phyloP scores from a whole-genome alignment of 2,888 invertebrate genomes.

The Drosophila helvetica region DNA sequence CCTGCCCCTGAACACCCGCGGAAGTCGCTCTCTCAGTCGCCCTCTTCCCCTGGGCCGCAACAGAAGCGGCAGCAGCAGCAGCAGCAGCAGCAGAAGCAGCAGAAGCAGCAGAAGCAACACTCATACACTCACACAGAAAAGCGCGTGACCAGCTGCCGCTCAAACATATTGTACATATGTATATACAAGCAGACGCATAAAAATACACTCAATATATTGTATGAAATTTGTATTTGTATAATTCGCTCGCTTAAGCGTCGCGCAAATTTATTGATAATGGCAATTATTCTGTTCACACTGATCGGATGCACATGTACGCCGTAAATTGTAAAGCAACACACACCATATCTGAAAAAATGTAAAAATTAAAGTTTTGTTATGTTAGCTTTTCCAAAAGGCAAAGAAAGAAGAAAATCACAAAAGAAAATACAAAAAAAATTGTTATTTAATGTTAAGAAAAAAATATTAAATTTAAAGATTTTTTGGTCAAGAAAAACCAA shows the following conservation, averaged over 20 bases:
- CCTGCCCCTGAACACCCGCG: constrained; percentile 61
- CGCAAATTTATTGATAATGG: constrained; percentile 61
- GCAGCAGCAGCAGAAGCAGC: neutral
- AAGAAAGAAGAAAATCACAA: constrained; percentile 5
- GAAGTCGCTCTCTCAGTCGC: constrained; percentile 58
- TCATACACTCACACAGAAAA: constrained; percentile 29
- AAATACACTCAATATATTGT: neutral
- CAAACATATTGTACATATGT: constrained; percentile 8
- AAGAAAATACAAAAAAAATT: constrained; percentile 36
- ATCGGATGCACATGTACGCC: constrained; percentile 22
- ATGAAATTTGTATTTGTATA: constrained; percentile 35
- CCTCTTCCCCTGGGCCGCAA: constrained; percentile 2
- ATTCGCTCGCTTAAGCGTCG: constrained; percentile 46
- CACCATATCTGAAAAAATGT: constrained; percentile 22
- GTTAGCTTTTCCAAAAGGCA: constrained; percentile 64
- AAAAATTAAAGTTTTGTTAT: constrained; percentile 76
- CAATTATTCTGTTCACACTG: constrained; percentile 50
- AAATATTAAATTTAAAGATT: constrained; percentile 46
- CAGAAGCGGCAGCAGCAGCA: neutral
- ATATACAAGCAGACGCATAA: neutral
- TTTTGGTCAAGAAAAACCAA: constrained; percentile 48
- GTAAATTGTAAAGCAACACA: constrained; percentile 53
- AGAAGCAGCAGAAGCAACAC: constrained; percentile 12
- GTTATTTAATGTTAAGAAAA: constrained; percentile 65
- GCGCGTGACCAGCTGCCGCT: constrained; percentile 73